These are phyloP conservation scores for Catocala fraxini DNA, from an alignment of 2,888 invertebrate species.

Conservation along the genomic window DNA sequence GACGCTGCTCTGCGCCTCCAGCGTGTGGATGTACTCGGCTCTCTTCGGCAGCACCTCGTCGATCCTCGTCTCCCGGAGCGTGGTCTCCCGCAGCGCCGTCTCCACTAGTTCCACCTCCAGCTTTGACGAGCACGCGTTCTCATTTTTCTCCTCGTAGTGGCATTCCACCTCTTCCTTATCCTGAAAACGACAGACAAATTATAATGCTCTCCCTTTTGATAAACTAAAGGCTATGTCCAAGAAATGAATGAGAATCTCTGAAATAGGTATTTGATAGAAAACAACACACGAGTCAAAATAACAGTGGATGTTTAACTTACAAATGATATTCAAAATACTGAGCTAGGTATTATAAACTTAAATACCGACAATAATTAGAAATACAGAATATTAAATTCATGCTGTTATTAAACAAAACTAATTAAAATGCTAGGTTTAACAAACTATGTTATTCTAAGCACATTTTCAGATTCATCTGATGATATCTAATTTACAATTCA, in stretches of 20 bases:
- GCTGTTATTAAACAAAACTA: conserved; percentile 20
- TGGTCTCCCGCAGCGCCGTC: conserved; percentile 60
- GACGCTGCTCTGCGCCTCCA: conserved; percentile 85
- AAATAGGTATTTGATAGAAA: too few species aligned
- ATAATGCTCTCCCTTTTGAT: background rate
- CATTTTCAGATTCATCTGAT: conserved; percentile 23
- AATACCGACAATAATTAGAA: too few species aligned
- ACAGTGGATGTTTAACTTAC: too few species aligned
- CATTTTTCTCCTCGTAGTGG: conserved; percentile 84
- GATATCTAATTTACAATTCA: conserved; percentile 37
- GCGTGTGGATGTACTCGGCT: conserved; percentile 80
- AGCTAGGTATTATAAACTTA: too few species aligned
- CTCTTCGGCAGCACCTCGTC: conserved; percentile 85
- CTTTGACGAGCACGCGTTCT: conserved; percentile 69
- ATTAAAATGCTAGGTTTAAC: conserved; percentile 25
- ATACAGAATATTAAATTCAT: conserved; percentile 22
- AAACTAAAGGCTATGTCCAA: too few species aligned
- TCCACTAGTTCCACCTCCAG: conserved; percentile 70
- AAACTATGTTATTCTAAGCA: conserved; percentile 22
- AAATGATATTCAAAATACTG: too few species aligned
- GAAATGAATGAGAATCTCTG: too few species aligned
- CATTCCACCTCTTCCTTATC: conserved; percentile 84
- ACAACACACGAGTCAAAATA: too few species aligned
- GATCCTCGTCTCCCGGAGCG: conserved; percentile 89
- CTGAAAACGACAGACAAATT: conserved; percentile 49